A percentile compares a stretch with the other conserved stretches of the same genome.
Conservation (phyloP, 1,140 invertebrate species). For the Papilio polyxenes region DNA sequence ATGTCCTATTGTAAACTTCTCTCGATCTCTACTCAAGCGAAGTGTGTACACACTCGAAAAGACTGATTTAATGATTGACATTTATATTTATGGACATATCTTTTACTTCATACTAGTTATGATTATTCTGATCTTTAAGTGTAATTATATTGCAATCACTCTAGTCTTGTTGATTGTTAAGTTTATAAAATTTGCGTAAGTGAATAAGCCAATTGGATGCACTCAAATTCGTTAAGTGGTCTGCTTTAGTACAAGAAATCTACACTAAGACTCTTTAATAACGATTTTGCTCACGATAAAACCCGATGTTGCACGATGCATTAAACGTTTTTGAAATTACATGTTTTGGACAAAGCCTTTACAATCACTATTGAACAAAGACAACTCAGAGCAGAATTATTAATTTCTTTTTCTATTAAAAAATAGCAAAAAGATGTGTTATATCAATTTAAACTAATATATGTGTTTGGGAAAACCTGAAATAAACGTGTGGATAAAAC, state of each 20-base stretch:
- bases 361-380: too few species aligned
- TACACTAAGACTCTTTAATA: too few species aligned
- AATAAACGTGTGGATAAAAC: conserved; percentile 14
- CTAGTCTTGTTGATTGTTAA: neutral
- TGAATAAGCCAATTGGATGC: neutral
- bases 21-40: neutral
- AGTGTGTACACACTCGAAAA: neutral
- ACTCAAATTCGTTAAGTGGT: neutral
- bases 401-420: too few species aligned
- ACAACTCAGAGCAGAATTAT: too few species aligned
- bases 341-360: too few species aligned
- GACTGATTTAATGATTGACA: neutral
- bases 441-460: neutral
- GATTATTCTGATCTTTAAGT: neutral
- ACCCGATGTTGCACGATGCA: too few species aligned
- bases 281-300: too few species aligned
- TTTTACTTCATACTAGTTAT: conserved; percentile 6
- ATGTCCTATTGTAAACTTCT: too few species aligned
- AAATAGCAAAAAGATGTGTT: too few species aligned
- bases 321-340: too few species aligned
- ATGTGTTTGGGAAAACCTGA: neutral
- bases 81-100: conserved; percentile 14
- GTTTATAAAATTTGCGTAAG: neutral
- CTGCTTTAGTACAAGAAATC: too few species aligned
- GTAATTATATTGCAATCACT: conserved; percentile 16